Conservation (phyloP, 2,888 invertebrate genomes). For the Chesias legatella region DNA sequence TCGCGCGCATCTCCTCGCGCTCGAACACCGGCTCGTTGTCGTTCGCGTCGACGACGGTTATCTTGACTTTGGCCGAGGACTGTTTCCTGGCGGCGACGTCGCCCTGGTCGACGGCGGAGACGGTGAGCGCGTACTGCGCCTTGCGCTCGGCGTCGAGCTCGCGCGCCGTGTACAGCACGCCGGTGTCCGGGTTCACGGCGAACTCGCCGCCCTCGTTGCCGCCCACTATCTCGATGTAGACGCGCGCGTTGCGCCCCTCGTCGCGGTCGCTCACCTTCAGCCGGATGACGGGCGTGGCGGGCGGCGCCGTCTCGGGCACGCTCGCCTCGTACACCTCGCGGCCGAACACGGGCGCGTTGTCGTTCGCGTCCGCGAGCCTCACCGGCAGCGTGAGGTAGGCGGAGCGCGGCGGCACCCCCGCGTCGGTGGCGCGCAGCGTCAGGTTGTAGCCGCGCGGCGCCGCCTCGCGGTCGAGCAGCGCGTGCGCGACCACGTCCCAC, state of each 20-base stretch:
- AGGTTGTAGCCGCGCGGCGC: constrained; percentile 92
- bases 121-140: constrained; percentile 91
- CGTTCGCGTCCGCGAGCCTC: constrained; percentile 88
- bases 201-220: constrained; percentile 96
- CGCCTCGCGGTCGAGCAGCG: constrained; percentile 87
- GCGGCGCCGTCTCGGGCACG: constrained; percentile 93
- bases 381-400: constrained; percentile 91
- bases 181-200: constrained; percentile 91
- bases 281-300: constrained; percentile 92
- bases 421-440: constrained; percentile 91
- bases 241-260: constrained; percentile 90
- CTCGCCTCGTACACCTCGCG: constrained; percentile 92
- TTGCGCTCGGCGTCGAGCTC: constrained; percentile 91
- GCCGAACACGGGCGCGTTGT: constrained; percentile 93
- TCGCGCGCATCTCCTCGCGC: constrained; percentile 83
- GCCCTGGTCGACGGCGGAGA: constrained; percentile 93
- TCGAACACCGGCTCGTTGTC: constrained; percentile 96
- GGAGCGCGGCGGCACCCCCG: constrained; percentile 88
- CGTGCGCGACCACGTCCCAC: constrained; percentile 89
- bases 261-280: constrained; percentile 93
- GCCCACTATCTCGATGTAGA: constrained; percentile 93
- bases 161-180: constrained; percentile 92
- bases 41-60: constrained; percentile 94
- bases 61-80: constrained; percentile 94
- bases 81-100: constrained; percentile 90